Conservation (phyloP, 2,113 vertebrate species). For the Sakesphorus luctuosus region DNA sequence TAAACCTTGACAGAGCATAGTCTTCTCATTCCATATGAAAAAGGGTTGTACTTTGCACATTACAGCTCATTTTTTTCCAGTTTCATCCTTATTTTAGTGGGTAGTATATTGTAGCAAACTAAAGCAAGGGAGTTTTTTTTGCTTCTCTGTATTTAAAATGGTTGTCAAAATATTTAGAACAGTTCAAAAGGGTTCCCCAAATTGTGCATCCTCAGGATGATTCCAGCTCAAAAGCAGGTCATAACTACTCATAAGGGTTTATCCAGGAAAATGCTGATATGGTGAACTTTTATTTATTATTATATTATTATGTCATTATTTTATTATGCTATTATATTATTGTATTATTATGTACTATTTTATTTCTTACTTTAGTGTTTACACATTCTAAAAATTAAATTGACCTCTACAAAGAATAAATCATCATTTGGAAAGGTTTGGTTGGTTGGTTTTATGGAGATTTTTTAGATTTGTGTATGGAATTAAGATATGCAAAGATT, state of each 20-base stretch:
- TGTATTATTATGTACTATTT: background rate
- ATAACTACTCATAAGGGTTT: background rate
- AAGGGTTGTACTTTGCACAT: background rate
- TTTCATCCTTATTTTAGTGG: background rate
- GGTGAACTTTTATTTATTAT: background rate
- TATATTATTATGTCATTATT: too few species aligned
- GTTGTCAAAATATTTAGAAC: background rate
- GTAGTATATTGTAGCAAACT: background rate
- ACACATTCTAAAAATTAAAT: background rate
- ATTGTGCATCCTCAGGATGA: accelerated
- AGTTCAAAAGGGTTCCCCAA: background rate
- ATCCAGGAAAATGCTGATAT: background rate
- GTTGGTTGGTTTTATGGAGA: background rate
- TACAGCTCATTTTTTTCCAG: background rate
- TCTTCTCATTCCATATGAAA: background rate
- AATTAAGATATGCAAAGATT: background rate
- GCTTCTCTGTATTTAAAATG: background rate
- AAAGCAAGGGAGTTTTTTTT: background rate
- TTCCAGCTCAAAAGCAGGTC: background rate
- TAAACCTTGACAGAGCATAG: background rate
- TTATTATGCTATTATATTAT: too few species aligned
- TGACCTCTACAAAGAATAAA: background rate
- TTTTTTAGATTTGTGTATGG: background rate
- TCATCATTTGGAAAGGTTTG: background rate
- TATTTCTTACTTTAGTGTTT: background rate